Evolutionary conservation across 2,113 vertebrate species (phyloP).

Genomic region (Poicephalus gulielmi): DNA sequence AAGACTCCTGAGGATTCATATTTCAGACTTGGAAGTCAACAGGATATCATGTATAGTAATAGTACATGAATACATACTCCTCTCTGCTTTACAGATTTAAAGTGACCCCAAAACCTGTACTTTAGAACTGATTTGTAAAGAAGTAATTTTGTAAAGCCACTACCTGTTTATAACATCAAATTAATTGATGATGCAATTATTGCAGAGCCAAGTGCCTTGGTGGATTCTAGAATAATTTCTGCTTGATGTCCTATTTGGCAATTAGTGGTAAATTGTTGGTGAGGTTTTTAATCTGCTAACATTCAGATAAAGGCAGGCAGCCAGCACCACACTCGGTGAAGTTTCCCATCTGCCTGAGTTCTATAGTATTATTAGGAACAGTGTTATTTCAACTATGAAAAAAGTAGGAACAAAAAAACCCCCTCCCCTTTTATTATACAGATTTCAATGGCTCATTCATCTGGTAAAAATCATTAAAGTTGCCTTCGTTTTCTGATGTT

Average conservation of each 20-base stretch:
- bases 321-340: conserved; percentile 5
- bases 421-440: background rate
- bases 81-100: background rate
- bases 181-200: background rate
- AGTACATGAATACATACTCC: background rate
- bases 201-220: background rate
- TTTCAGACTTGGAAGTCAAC: background rate
- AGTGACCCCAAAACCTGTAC: background rate
- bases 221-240: background rate
- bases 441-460: background rate
- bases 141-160: background rate
- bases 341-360: conserved; percentile 1
- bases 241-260: background rate
- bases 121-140: background rate
- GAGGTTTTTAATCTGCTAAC: conserved; percentile 12
- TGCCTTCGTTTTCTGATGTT: background rate
- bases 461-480: background rate
- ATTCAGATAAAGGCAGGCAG: conserved; percentile 1
- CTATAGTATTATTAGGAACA: background rate
- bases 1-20: background rate
- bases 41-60: background rate
- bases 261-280: background rate
- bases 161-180: background rate
- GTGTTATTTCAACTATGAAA: conserved; percentile 5
- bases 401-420: background rate